Base-by-base conservation (phyloP, 2,113 vertebrate genomes). In the Pedetes capensis region DNA sequence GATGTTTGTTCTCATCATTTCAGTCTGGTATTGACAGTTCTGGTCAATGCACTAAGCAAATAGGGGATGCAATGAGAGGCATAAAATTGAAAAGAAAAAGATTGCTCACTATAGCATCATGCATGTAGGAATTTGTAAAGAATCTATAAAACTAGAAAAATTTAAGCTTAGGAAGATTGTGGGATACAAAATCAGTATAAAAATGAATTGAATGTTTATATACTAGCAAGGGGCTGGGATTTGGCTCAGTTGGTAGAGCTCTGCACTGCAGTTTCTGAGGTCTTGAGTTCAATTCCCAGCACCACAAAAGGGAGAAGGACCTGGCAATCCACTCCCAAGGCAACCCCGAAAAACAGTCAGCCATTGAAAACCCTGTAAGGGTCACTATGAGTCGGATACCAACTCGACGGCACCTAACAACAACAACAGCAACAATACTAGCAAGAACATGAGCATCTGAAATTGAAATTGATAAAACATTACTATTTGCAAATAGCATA, bases 181-280 rank as follows among this genome's bases (percentile, higher is more conserved):
- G 64, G 16, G 3, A 51, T 91, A 82, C 8, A 64, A 64, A 90
- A 25, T 93, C 42, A 79, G 47, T 79, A 27, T 87, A 42, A 71
- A 84, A 89, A 84, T 72, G 34, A 55, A 42, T 85, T 79, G 16
- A 55, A 32, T 64, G 20, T 64, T 83, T 92, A 37, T 72, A 79
- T 83, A 74, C 49, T 84, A 74, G 27, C 68, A 89, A 89, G 79
- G n/a, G n/a, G n/a, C n/a, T n/a, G n/a, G n/a, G n/a, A n/a, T n/a
- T n/a, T n/a, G n/a, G n/a, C n/a, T n/a, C n/a, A n/a, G n/a, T n/a
- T n/a, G n/a, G n/a, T n/a, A n/a, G n/a, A n/a, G n/a, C n/a, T n/a
- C n/a, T n/a, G n/a, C n/a, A n/a, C n/a, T n/a, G n/a, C n/a, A n/a
- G n/a, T n/a, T n/a, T n/a, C n/a, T n/a, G n/a, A n/a, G n/a, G n/a